Conservation (phyloP, 2,888 invertebrate genomes). For the Polydrusus tereticollis region DNA sequence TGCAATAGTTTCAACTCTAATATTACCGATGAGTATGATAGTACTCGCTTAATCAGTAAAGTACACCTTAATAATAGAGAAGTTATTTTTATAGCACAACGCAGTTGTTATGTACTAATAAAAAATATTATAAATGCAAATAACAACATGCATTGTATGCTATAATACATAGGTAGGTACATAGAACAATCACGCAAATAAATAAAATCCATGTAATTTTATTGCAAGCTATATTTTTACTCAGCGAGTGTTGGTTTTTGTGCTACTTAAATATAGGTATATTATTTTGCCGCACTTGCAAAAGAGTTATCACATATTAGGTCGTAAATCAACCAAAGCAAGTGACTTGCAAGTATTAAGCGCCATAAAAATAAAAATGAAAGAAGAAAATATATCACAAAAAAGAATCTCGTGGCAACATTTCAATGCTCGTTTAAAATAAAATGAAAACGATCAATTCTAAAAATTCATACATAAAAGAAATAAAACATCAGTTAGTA, state of each 20-base stretch:
- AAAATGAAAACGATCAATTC: conserved; percentile 23
- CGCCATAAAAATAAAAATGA: conserved; percentile 28
- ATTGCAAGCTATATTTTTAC: not conserved
- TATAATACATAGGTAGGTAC: no score
- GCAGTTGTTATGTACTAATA: no score
- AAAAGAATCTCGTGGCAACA: conserved; percentile 30
- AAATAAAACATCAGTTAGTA: no score
- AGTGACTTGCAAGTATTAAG: conserved; percentile 38
- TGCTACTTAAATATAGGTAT: conserved; percentile 8
- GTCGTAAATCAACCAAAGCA: conserved; percentile 36
- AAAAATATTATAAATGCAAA: no score
- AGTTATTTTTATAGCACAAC: no score
- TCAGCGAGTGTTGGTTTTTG: not conserved
- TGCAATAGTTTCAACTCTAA: no score
- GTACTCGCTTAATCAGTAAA: no score
- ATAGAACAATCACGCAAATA: no score
- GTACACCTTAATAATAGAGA: no score
- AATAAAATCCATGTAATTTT: not conserved
- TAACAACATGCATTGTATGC: no score
- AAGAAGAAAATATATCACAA: conserved; percentile 37
- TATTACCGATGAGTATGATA: no score
- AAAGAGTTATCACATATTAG: conserved; percentile 33
- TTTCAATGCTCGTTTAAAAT: conserved; percentile 23
- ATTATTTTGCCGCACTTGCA: conserved; percentile 13
- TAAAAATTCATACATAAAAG: conserved; percentile 4